These are phyloP conservation scores for Marisa cornuarietis DNA, from an alignment of 1,140 invertebrate genomes.

Conservation along the genomic window DNA sequence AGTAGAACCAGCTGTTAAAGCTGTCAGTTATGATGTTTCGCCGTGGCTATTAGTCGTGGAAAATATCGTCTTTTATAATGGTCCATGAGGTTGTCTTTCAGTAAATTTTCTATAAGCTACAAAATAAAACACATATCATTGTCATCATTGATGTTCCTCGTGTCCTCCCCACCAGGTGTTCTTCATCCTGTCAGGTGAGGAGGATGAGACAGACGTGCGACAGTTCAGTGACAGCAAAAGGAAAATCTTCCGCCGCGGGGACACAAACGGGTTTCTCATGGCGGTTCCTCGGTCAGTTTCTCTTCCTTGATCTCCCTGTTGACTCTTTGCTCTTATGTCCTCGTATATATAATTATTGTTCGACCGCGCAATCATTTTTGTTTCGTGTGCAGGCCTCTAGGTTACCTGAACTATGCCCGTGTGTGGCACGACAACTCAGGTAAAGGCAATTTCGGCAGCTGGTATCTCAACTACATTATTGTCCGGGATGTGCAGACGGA, in stretches of 20 bases:
- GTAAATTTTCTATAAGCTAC: too few relatives aligned
- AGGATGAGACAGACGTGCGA: constrained; percentile 68
- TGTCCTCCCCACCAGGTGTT: constrained; percentile 59
- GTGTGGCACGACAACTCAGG: constrained; percentile 73
- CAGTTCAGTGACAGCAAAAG: constrained; percentile 64
- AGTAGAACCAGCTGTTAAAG: too few relatives aligned
- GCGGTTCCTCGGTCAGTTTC: constrained; percentile 62
- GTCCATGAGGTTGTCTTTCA: too few relatives aligned
- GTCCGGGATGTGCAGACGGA: constrained; percentile 70
- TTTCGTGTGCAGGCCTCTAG: constrained; percentile 64
- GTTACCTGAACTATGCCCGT: constrained; percentile 68
- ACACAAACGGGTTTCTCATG: constrained; percentile 69
- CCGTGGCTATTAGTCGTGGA: too few relatives aligned
- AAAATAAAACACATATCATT: too few relatives aligned
- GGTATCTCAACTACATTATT: constrained; percentile 69
- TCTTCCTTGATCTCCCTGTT: neutral
- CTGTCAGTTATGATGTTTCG: too few relatives aligned
- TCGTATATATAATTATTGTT: neutral
- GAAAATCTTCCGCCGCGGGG: constrained; percentile 66
- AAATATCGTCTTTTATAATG: too few relatives aligned
- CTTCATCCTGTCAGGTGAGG: constrained; percentile 69
- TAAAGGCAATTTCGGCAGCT: constrained; percentile 67
- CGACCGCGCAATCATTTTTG: neutral
- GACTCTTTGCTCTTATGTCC: neutral
- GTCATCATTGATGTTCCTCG: neutral